These are phyloP conservation scores for Marasmarcha lunaedactyla DNA, from an alignment of 2,888 invertebrate genomes.

Conservation along the genomic window DNA sequence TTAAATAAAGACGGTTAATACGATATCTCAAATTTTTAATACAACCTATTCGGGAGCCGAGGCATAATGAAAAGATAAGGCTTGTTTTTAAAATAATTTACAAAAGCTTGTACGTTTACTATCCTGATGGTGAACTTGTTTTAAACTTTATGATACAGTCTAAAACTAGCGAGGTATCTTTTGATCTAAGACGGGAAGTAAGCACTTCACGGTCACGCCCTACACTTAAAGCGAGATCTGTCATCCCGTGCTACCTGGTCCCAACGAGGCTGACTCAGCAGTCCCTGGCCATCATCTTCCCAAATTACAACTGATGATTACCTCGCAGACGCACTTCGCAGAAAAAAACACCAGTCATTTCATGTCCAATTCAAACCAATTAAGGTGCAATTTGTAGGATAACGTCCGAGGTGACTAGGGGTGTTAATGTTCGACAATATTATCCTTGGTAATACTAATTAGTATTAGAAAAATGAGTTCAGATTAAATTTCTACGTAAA, in stretches of 20 bases:
- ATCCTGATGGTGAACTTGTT: too few species aligned
- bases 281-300: conserved; percentile 14
- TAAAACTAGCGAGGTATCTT: too few species aligned
- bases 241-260: not conserved
- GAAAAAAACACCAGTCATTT: conserved; percentile 56
- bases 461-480: too few species aligned
- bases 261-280: not conserved
- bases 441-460: too few species aligned
- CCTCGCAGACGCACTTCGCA: conserved; percentile 55
- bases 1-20: too few species aligned
- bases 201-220: not conserved
- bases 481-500: too few species aligned
- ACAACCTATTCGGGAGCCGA: too few species aligned
- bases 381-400: conserved; percentile 52
- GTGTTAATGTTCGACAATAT: conserved; percentile 43
- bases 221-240: not conserved
- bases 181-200: not conserved
- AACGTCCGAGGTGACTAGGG: conserved; percentile 43
- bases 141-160: too few species aligned
- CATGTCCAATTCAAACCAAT: conserved; percentile 49
- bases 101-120: too few species aligned
- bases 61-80: too few species aligned
- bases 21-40: too few species aligned
- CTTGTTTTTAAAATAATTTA: too few species aligned
- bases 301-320: conserved; percentile 38